Percentiles rank a stretch among this genome's conserved stretches.
Evolutionary conservation across 2,797 vertebrate species (phyloP).

Genomic region (Pagetopsis macropterus): DNA sequence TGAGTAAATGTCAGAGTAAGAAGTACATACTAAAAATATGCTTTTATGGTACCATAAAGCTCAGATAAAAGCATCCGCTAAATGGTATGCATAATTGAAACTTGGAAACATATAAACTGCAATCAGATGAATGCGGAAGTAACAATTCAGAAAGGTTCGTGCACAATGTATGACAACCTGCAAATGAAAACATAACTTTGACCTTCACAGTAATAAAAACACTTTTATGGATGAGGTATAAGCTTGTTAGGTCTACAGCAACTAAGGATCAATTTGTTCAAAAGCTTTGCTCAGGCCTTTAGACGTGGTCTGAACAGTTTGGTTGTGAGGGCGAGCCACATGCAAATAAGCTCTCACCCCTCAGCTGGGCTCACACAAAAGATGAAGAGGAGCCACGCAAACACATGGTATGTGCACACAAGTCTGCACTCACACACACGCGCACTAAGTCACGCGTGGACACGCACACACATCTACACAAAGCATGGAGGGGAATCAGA

Average conservation of each 20-base stretch:
- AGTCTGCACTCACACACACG: conserved; percentile 19
- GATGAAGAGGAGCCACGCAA: conserved; percentile 68
- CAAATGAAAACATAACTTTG: neutral
- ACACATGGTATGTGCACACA: conserved; percentile 46
- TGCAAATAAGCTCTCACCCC: conserved; percentile 73
- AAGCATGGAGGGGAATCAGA: conserved; percentile 68
- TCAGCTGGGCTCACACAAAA: conserved; percentile 74
- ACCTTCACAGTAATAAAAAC: conserved; percentile 1
- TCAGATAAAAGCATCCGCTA: conserved; percentile 70
- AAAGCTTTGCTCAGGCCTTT: conserved; percentile 43
- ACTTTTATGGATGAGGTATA: conserved; percentile 10
- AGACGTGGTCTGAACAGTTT: conserved; percentile 50
- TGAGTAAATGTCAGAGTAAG: conserved; percentile 30
- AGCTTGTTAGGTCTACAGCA: conserved; percentile 16
- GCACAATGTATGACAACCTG: neutral
- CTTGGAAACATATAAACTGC: conserved; percentile 53
- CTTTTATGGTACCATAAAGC: conserved; percentile 43
- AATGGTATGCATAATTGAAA: conserved; percentile 73
- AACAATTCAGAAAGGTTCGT: neutral
- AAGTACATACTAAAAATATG: conserved; percentile 46
- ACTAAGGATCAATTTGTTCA: conserved; percentile 29
- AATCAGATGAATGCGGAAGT: conserved; percentile 35
- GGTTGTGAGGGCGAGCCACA: conserved; percentile 62
- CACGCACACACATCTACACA: conserved; percentile 24
- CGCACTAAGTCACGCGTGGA: conserved; percentile 22